A percentile compares a stretch with the other conserved stretches of the same genome.
Evolutionary conservation across 2,113 vertebrate species (phyloP).

Genomic region (Syrmaticus mikado): DNA sequence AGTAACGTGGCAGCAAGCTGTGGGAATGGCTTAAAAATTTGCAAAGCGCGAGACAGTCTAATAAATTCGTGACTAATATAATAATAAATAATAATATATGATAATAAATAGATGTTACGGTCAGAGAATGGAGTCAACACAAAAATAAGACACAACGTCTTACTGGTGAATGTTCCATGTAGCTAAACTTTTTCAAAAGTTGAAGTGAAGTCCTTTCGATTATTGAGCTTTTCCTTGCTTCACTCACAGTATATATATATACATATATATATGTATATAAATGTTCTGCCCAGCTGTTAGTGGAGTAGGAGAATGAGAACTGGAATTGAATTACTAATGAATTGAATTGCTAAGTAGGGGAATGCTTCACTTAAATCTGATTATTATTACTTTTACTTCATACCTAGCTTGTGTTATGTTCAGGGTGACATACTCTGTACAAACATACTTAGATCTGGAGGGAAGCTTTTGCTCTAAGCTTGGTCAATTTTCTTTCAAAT

Average conservation of each 20-base stretch:
- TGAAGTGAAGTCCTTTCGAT: too few species aligned
- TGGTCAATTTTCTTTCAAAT: background rate
- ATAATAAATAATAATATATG: too few species aligned
- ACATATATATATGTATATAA: background rate
- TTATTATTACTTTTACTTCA: background rate
- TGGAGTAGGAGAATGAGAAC: background rate
- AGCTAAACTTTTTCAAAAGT: too few species aligned
- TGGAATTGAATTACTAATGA: background rate
- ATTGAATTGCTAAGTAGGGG: background rate
- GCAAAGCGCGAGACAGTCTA: too few species aligned
- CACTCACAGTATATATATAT: background rate
- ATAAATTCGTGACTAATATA: too few species aligned
- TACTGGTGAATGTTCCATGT: too few species aligned
- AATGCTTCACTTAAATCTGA: background rate
- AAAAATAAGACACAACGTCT: too few species aligned
- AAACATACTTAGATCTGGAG: background rate
- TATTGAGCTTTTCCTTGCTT: too few species aligned
- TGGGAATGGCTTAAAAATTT: background rate
- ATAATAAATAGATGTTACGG: too few species aligned
- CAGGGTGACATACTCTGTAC: background rate
- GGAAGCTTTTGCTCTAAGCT: background rate
- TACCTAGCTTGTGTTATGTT: background rate
- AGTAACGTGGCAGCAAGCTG: background rate
- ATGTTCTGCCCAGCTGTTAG: too few species aligned
- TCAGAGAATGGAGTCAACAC: too few species aligned